phyloP scores from a whole-genome alignment of 2,113 vertebrate genomes.

The Plecturocebus donacophilus region DNA sequence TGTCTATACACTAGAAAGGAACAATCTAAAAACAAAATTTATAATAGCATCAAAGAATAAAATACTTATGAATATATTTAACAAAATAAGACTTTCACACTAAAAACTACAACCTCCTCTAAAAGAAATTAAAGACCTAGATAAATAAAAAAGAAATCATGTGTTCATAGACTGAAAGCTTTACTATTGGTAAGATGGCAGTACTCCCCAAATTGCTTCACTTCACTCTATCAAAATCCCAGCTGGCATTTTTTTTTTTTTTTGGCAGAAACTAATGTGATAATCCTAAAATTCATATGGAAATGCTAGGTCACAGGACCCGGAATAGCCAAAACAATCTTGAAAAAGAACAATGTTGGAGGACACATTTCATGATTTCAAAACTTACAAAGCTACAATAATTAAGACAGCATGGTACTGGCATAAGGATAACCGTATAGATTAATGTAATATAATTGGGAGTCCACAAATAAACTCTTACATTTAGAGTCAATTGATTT shows the following conservation, averaged over 20 bases:
- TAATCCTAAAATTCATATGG: neutral
- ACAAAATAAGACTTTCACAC: neutral
- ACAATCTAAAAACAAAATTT: slow-evolving; percentile 41
- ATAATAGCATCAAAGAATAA: neutral
- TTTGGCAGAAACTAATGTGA: neutral
- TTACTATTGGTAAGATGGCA: neutral
- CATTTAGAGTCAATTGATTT: neutral
- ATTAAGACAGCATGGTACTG: neutral
- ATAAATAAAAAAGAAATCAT: neutral
- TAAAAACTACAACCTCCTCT: slow-evolving; percentile 14
- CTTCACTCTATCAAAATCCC: neutral
- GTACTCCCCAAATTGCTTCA: neutral
- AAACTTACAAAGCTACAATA: neutral
- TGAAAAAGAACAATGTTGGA: neutral
- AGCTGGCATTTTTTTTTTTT: neutral
- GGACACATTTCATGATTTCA: neutral
- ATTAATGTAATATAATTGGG: neutral
- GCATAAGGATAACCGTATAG: neutral
- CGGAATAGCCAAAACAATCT: neutral
- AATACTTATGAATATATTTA: neutral
- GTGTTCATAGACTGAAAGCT: neutral
- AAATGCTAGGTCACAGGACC: neutral
- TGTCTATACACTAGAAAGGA: neutral
- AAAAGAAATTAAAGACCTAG: neutral
- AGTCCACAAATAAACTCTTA: neutral